Percentiles rank a stretch among this genome's conserved stretches.
phyloP scores from a whole-genome alignment of 2,113 vertebrate species.

The Oenanthe melanoleuca region DNA sequence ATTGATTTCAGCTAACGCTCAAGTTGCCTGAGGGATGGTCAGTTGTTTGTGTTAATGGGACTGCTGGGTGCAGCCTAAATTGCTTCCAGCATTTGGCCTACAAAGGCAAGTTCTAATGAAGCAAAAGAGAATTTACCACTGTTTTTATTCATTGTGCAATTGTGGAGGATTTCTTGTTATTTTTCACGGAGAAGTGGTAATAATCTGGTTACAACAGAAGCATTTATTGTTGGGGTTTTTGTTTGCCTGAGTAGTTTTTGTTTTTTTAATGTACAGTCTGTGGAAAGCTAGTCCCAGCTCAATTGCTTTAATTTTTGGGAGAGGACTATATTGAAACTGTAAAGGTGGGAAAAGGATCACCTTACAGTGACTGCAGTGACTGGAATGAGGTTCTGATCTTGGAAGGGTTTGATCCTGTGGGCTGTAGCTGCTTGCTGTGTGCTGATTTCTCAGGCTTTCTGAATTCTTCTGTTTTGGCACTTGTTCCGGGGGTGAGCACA shows the following conservation, averaged over 20 bases:
- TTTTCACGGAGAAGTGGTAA: background rate
- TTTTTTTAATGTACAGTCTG: background rate
- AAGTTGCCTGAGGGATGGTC: slow-evolving; percentile 2
- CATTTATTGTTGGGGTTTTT: background rate
- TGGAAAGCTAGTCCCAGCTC: background rate
- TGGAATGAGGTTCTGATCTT: background rate
- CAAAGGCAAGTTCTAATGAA: background rate
- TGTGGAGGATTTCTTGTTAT: background rate
- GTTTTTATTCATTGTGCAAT: background rate
- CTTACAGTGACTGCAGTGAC: background rate
- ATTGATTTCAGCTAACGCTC: slow-evolving; percentile 40
- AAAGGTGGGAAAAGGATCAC: background rate
- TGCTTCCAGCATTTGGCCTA: background rate
- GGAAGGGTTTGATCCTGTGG: background rate
- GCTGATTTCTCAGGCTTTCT: background rate
- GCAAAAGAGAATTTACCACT: background rate
- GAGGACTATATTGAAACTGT: background rate
- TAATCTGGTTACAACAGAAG: background rate
- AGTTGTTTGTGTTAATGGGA: slow-evolving; percentile 28
- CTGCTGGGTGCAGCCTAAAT: slow-evolving; percentile 7
- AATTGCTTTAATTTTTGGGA: background rate
- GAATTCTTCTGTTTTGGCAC: background rate
- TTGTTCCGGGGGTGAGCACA: background rate
- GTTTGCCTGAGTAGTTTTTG: background rate
- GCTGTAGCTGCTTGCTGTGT: background rate